phyloP scores from a whole-genome alignment of 2,113 vertebrate species.

The Proteles cristata region DNA sequence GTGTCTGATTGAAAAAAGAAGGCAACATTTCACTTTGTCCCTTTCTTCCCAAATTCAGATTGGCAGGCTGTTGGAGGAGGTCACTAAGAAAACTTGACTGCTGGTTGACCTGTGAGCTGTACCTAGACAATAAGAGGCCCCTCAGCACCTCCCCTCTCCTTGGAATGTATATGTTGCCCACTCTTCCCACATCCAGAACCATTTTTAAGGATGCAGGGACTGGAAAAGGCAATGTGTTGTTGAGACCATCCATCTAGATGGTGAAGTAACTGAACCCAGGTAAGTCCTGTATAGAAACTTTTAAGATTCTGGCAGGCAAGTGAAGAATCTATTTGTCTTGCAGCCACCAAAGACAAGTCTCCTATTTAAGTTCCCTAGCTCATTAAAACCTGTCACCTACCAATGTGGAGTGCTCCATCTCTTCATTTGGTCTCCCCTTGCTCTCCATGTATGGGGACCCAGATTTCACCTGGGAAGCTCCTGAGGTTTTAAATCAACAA shows the following conservation, averaged over 20 bases:
- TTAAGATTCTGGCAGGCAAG: neutral
- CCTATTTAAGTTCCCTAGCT: neutral
- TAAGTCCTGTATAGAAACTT: neutral
- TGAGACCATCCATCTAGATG: neutral
- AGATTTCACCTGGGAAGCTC: neutral
- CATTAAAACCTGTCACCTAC: neutral
- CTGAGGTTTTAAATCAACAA: neutral
- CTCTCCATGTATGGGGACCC: neutral
- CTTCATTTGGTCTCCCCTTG: neutral
- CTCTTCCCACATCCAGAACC: neutral
- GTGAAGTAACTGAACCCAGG: neutral
- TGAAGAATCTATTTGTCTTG: neutral
- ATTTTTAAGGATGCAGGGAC: neutral
- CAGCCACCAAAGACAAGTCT: neutral
- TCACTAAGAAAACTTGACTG: neutral
- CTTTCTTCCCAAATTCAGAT: neutral
- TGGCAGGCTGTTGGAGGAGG: neutral
- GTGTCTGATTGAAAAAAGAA: neutral
- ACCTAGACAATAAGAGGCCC: neutral
- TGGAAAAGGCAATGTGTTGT: neutral
- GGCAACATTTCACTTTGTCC: neutral
- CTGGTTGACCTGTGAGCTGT: neutral
- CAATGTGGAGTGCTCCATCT: neutral
- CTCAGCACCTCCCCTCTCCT: neutral
- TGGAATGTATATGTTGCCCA: neutral